These are phyloP conservation scores for Tenebrosternarchus preto DNA, from an alignment of 2,113 vertebrate genomes.

Conservation along the genomic window DNA sequence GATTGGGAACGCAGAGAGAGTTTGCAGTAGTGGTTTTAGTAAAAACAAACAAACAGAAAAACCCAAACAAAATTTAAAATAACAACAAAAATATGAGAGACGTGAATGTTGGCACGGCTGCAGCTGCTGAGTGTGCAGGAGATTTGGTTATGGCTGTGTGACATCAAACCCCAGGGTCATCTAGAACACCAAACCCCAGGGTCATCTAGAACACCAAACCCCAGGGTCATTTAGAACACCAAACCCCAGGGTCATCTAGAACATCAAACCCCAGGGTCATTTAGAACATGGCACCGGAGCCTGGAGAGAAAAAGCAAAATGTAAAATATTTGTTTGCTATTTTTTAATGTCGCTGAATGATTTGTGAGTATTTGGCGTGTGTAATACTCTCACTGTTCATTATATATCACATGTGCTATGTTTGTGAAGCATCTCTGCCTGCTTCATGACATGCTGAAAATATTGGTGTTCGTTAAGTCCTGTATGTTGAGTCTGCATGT, in stretches of 20 bases:
- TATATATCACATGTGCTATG: no score
- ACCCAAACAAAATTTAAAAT: slow-evolving; percentile 3
- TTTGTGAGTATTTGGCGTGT: no score
- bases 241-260: no score
- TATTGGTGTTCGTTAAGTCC: no score
- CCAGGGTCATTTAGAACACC: no score
- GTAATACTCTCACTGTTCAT: no score
- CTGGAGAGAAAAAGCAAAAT: slow-evolving; percentile 1
- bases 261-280: slow-evolving; percentile 56
- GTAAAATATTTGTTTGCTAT: no score
- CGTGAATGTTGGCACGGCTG: slow-evolving; percentile 65
- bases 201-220: slow-evolving; percentile 63
- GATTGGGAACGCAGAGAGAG: slow-evolving; percentile 64
- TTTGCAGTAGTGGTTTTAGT: slow-evolving; percentile 70
- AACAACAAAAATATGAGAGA: slow-evolving; percentile 20
- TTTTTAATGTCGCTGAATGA: no score
- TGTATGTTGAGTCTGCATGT: no score
- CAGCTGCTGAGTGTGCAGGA: slow-evolving; percentile 60
- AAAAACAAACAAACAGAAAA: slow-evolving; percentile 9
- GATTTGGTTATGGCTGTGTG: slow-evolving; percentile 81
- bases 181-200: slow-evolving; percentile 41
- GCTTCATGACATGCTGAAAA: no score
- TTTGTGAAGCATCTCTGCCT: no score
- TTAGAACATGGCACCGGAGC: slow-evolving; percentile 58
- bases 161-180: slow-evolving; percentile 40